Percentiles rank a stretch among this genome's conserved stretches.
These are phyloP conservation scores for Miltochrista miniata DNA, from an alignment of 2,888 invertebrate species.

Conservation along the genomic window DNA sequence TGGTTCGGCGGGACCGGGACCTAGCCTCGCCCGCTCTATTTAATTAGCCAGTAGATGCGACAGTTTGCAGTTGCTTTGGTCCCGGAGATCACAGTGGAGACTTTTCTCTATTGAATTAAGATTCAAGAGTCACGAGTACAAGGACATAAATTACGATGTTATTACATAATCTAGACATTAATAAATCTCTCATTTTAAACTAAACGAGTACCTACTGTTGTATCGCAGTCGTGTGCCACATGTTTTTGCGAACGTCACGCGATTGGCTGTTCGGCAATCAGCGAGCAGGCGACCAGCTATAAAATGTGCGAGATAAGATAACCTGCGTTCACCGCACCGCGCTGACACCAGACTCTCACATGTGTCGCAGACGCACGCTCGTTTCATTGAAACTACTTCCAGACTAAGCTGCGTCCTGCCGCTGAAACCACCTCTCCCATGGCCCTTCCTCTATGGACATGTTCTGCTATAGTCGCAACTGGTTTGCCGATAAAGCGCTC, in stretches of 20 bases:
- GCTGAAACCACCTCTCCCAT: background rate
- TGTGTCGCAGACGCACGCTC: constrained; percentile 7
- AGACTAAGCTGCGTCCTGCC: no score
- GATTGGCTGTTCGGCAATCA: constrained; percentile 48
- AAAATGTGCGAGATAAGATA: constrained; percentile 52
- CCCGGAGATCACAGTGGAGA: background rate
- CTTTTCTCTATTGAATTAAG: no score
- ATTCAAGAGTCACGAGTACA: background rate
- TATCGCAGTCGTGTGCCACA: constrained; percentile 20
- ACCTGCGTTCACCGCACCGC: constrained; percentile 27
- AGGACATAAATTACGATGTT: background rate
- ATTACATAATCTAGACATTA: constrained; percentile 2
- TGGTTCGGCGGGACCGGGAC: no score
- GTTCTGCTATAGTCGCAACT: no score
- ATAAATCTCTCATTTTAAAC: constrained; percentile 2
- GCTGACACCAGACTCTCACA: background rate
- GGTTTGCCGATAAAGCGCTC: no score
- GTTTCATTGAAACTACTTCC: background rate
- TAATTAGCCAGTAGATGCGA: no score
- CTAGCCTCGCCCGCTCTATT: no score
- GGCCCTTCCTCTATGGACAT: background rate
- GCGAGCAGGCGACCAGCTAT: constrained; percentile 35
- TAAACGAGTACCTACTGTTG: constrained; percentile 7
- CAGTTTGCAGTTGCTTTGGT: no score
- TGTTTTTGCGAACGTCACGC: constrained; percentile 26